Conservation (phyloP, 2,888 invertebrate species). For the Ormia ochracea region DNA sequence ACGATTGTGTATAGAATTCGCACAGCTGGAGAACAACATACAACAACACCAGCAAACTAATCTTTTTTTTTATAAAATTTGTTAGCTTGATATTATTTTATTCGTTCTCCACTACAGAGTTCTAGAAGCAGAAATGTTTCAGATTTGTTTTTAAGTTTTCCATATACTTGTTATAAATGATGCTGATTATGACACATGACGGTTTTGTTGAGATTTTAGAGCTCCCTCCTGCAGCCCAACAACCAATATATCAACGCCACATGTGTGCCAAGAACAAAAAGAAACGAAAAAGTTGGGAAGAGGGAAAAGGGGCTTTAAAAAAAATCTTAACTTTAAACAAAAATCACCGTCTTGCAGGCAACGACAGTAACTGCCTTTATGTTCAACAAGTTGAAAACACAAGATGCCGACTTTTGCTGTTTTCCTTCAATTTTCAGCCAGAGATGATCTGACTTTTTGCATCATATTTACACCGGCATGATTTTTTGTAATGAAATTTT, state of each 20-base stretch:
- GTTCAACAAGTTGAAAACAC: conserved; percentile 49
- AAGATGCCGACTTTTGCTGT: conserved; percentile 51
- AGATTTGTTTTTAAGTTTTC: neutral
- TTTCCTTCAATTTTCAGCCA: conserved; percentile 19
- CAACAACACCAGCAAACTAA: conserved; percentile 34
- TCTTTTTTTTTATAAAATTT: conserved; percentile 9
- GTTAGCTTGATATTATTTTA: conserved; percentile 5
- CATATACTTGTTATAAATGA: conserved; percentile 55
- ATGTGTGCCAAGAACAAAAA: conserved; percentile 56
- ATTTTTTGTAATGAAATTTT: conserved; percentile 7
- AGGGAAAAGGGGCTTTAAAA: neutral
- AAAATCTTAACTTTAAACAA: conserved; percentile 50
- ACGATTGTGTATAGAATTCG: conserved; percentile 39
- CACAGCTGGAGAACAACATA: conserved; percentile 47
- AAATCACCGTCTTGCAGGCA: conserved; percentile 45
- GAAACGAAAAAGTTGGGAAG: neutral
- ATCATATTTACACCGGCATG: conserved; percentile 13
- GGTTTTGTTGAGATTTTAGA: conserved; percentile 60
- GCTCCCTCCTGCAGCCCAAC: conserved; percentile 29
- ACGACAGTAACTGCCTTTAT: conserved; percentile 25
- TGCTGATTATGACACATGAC: conserved; percentile 65
- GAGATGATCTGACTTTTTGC: conserved; percentile 54
- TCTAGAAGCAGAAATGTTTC: neutral
- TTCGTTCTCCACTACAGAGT: neutral
- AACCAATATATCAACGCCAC: conserved; percentile 57